These are phyloP conservation scores for Dryocosmus kuriphilus DNA, from an alignment of 2,888 invertebrate species.

Conservation along the genomic window DNA sequence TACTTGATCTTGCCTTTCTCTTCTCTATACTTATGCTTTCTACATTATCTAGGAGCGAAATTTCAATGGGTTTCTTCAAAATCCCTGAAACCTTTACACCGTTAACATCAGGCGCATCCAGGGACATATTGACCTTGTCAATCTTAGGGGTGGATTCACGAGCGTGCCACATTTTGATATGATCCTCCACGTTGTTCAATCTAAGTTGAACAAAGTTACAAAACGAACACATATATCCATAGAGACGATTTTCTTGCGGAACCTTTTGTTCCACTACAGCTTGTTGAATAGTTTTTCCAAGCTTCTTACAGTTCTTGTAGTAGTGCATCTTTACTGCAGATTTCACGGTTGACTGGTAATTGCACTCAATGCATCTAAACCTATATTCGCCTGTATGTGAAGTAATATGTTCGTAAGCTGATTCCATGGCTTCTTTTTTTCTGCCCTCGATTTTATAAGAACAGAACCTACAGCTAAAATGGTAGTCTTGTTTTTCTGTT, in stretches of 20 bases:
- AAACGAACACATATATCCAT: slow-evolving; percentile 84
- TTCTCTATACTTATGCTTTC: neutral
- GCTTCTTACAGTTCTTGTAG: slow-evolving; percentile 69
- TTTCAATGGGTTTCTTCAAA: neutral
- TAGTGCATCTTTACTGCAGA: slow-evolving; percentile 72
- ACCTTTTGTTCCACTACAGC: slow-evolving; percentile 64
- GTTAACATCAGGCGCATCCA: neutral
- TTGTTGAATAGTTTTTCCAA: slow-evolving; percentile 53
- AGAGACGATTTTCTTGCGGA: slow-evolving; percentile 67
- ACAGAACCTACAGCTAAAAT: slow-evolving; percentile 73
- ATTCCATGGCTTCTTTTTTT: slow-evolving; percentile 65
- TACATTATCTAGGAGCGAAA: neutral
- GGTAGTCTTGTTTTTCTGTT: slow-evolving; percentile 49
- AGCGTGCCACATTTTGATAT: slow-evolving; percentile 80
- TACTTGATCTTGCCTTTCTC: neutral
- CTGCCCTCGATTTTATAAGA: slow-evolving; percentile 60
- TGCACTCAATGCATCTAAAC: slow-evolving; percentile 83
- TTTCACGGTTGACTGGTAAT: slow-evolving; percentile 72
- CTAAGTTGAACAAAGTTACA: slow-evolving; percentile 88
- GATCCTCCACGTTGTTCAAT: slow-evolving; percentile 81
- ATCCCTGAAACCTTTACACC: neutral
- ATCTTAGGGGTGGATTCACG: slow-evolving; percentile 79
- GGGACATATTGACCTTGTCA: slow-evolving; percentile 75
- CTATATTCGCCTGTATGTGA: slow-evolving; percentile 89
- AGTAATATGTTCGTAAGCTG: slow-evolving; percentile 86